Evolutionary conservation across 2,113 vertebrate species (phyloP), one percentile per base, ranked within the genome.

Genomic region (Toxotes jaculatrix): DNA sequence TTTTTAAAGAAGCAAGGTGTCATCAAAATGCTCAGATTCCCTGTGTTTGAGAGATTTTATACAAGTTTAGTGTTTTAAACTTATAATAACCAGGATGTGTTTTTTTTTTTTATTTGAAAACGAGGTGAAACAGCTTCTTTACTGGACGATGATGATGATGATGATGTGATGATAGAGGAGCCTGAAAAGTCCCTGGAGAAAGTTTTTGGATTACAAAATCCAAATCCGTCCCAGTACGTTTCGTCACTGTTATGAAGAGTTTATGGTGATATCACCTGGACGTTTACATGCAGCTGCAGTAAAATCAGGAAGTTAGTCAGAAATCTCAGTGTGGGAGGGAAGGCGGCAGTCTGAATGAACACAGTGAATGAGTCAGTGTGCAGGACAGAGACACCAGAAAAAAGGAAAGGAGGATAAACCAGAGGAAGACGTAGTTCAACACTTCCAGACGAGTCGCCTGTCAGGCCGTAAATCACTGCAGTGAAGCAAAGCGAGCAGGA

Each of bases 401-500:
- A 11, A 0, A 45, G 23, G 45, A 40, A 40, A 40, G 27, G 42
- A 49, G 31, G 78, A 42, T 67, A 60, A 77, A 45, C 74, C 31
- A 71, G 82, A 82, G 76, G 85, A 90, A 80, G 89, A 74, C 60
- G 56, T 49, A 42, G 68, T 71, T 90, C 84, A 82, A 21, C 69
- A 51, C 64, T 74, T 73, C 2, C 72, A 76, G 80, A 79, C 71
- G n/a, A 42, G 69, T 79, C 51, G 73, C 57, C 79, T 23, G 11
- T 76, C 57, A 63, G 62, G 7, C n/a, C 55, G 77, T 84, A 19
- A 82, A 75, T 87, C 87, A 87, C 40, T 5, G 1, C 40, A 69
- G 64, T 74, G 80, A 66, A 80, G 65, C 40, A 5, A 69, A 63
- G 55, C 31, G 16, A 63, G 56, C 23, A 27, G 14, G 31, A 12